These are phyloP conservation scores for Apodemus sylvaticus DNA, from an alignment of 2,113 vertebrate species.

Conservation along the genomic window DNA sequence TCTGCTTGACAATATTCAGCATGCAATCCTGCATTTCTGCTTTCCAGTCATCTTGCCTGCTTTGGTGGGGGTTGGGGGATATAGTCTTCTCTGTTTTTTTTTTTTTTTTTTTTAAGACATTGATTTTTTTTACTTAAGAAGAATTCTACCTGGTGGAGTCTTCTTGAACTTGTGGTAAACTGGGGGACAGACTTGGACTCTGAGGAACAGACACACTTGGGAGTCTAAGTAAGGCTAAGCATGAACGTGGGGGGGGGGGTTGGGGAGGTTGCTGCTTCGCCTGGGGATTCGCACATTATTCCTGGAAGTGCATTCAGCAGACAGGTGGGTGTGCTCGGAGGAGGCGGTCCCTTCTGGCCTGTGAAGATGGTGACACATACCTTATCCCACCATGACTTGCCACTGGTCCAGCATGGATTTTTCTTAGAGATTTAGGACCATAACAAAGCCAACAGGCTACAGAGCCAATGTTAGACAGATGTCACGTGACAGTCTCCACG, in stretches of 20 bases:
- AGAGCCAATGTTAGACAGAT: neutral
- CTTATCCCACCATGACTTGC: neutral
- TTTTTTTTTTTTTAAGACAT: too few relatives aligned
- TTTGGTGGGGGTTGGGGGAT: neutral
- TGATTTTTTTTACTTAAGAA: too few relatives aligned
- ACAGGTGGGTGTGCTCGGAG: neutral
- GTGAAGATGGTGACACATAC: fast-evolving
- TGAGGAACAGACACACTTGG: neutral
- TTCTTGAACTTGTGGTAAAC: neutral
- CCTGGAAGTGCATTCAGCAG: neutral
- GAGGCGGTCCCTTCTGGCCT: neutral
- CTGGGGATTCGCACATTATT: fast-evolving
- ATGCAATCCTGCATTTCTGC: neutral
- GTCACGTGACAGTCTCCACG: neutral
- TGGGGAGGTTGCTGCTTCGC: too few relatives aligned
- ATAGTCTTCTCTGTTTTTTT: neutral
- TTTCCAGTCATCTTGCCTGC: neutral
- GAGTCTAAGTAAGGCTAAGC: neutral
- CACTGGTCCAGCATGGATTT: neutral
- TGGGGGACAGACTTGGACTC: neutral
- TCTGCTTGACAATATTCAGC: neutral
- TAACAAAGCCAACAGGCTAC: neutral
- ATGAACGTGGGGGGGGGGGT: neutral
- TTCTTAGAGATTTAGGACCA: neutral
- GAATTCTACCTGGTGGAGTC: neutral